phyloP scores from a whole-genome alignment of 1,140 invertebrate species.

The Dysdera silvatica region DNA sequence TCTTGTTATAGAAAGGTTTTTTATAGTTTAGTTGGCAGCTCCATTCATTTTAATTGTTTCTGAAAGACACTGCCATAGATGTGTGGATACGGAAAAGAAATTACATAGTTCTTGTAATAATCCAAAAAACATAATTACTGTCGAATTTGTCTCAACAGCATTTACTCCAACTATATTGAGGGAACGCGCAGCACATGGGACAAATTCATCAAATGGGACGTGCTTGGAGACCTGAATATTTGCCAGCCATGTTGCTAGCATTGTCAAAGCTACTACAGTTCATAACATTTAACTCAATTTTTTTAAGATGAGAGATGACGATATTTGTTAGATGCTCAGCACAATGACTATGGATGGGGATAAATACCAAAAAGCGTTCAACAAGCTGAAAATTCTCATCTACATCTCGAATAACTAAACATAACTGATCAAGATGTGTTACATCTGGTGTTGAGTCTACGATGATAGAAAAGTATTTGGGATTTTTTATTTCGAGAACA shows the following conservation, averaged over 20 bases:
- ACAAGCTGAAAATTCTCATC: not conserved
- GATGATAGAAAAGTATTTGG: slow-evolving; percentile 3
- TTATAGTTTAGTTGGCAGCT: no score
- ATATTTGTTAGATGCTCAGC: not conserved
- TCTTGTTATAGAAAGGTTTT: no score
- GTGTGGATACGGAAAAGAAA: slow-evolving; percentile 1
- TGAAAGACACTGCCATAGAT: slow-evolving; percentile 1
- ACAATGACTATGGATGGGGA: not conserved
- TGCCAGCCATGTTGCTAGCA: not conserved
- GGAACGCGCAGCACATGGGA: not conserved
- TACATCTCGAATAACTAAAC: slow-evolving; percentile 2
- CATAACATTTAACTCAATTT: not conserved
- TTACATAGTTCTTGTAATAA: not conserved
- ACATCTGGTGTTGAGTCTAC: slow-evolving; percentile 14
- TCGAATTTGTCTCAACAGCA: not conserved
- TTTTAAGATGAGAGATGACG: not conserved
- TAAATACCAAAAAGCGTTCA: slow-evolving; percentile 3
- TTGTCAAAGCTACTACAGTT: not conserved
- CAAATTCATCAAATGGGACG: not conserved
- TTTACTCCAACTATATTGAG: not conserved
- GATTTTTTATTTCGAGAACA: slow-evolving; percentile 2
- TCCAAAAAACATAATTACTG: not conserved
- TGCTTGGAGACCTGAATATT: slow-evolving; percentile 6
- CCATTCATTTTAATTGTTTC: no score
- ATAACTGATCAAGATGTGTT: not conserved